Evolutionary conservation across 92 coral and sea anemone genomes (phyloP), one percentile per base, ranked within the genome.

Genomic region (Actinostola sp.): DNA sequence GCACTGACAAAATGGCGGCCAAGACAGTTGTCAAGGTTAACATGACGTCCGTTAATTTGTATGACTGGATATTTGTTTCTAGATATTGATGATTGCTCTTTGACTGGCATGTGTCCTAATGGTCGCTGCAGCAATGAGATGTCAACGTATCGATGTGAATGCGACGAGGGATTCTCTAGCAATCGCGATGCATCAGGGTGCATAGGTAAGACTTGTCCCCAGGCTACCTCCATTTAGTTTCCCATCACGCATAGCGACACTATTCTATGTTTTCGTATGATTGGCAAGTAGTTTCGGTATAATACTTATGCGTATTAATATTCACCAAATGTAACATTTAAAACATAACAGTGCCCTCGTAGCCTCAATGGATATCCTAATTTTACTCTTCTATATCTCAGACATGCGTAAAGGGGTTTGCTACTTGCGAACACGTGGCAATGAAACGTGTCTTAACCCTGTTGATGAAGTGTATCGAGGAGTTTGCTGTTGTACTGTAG

Each of bases 1-100:
- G n/a, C n/a, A n/a, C n/a, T n/a, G n/a, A n/a, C n/a, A n/a, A n/a
- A n/a, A n/a, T n/a, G n/a, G n/a, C n/a, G n/a, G n/a, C n/a, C n/a
- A n/a, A n/a, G n/a, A n/a, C n/a, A n/a, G n/a, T n/a, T n/a, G n/a
- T n/a, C n/a, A n/a, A n/a, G n/a, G n/a, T n/a, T n/a, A n/a, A n/a
- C n/a, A n/a, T n/a, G n/a, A n/a, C n/a, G n/a, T n/a, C n/a, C n/a
- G n/a, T n/a, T n/a, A n/a, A n/a, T n/a, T n/a, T n/a, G n/a, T n/a
- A n/a, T n/a, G n/a, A n/a, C n/a, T n/a, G n/a, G n/a, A n/a, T n/a
- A n/a, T 60, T 46, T 45, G 17, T 58, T 20, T 15, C n/a, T 54
- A 94, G 98, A 94, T 85, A 84, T 92, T 44, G 97, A 94, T 33
- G 98, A 94, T 65, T 94, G 98, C 52, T 83, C 88, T 2, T 85